Base-by-base conservation (phyloP, 2,888 invertebrate genomes). In the Xestia rhomboidea region DNA sequence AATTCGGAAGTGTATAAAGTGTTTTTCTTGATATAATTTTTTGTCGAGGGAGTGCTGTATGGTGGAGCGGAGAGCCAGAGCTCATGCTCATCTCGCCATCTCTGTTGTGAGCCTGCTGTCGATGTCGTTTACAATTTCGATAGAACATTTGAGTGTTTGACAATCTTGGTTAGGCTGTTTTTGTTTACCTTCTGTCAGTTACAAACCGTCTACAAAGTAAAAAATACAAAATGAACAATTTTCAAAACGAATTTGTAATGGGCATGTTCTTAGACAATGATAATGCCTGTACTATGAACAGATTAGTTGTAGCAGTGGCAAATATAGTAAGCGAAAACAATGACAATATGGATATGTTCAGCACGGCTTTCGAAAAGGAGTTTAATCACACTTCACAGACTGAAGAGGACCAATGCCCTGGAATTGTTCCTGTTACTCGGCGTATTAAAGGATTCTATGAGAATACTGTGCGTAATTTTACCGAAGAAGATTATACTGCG, bases 241-340 rank as follows among this genome's bases (percentile, higher is more conserved):
- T 93, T 83, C 91, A 94, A 79, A 95, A 92, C 84, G 93, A 96
- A 84, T 95, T 96, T 89, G 73, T 95, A 10, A 93, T 94, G 89
- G 92, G 93, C 38, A 87, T 96, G 82, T 96, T 96, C 87, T 87
- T 96, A 77, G 96, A 96, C 60, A 92, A 82, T 81, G 96, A 95
- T 73, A 92, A 92, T 89, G 91, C 93, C 70, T 90, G 93, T 60
- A 92, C 93, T 51, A 88, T 94, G 30, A 96, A 95, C 83, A 93
- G 93, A 87, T 76, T 95, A 64, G 91, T 94, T 2, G 92, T 95
- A 34, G 94, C 95, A n/a, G 90, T 93, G 41, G 93, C 96, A 10
- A 93, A 95, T 89, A 91, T 95, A 68, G 87, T 96, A 8, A 90
- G 91, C 69, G 96, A 96, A 88, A 95, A 95, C 84, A 91, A 89